A percentile compares a stretch with the other conserved stretches of the same genome.
These are phyloP conservation scores for Eira barbara DNA, from an alignment of 2,113 vertebrate species.

Conservation along the genomic window DNA sequence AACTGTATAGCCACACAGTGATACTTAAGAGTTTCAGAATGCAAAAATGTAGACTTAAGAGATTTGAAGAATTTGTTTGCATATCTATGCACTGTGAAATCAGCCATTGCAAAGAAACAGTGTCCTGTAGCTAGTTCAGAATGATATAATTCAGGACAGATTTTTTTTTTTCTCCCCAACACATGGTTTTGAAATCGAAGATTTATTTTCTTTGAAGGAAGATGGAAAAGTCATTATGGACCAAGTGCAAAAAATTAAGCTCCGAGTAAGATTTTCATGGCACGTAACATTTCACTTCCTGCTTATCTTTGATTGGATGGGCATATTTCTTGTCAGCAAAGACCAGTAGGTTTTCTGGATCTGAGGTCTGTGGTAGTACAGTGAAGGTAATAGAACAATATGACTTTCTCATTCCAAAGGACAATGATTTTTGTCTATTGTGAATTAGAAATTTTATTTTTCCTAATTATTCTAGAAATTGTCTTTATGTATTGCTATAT, in stretches of 20 bases:
- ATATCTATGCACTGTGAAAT: conserved; percentile 56
- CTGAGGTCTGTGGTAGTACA: neutral
- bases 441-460: neutral
- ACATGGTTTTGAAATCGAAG: conserved; percentile 72
- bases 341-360: neutral
- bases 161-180: conserved; percentile 37
- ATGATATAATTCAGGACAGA: conserved; percentile 66
- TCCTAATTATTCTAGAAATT: conserved; percentile 35
- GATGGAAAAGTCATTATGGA: conserved; percentile 70
- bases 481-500: neutral
- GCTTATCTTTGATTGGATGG: conserved; percentile 49
- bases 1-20: conserved; percentile 38
- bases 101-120: neutral
- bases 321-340: conserved; percentile 1
- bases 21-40: conserved; percentile 18
- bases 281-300: conserved; percentile 30
- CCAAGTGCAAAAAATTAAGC: conserved; percentile 67
- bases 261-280: conserved; percentile 48
- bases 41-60: conserved; percentile 45
- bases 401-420: neutral
- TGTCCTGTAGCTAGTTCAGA: conserved; percentile 54
- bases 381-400: neutral
- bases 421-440: neutral
- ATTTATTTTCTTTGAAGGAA: conserved; percentile 78
- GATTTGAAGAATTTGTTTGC: conserved; percentile 54